Conservation (phyloP, 2,113 vertebrate genomes). For the Tragelaphus imberbis region DNA sequence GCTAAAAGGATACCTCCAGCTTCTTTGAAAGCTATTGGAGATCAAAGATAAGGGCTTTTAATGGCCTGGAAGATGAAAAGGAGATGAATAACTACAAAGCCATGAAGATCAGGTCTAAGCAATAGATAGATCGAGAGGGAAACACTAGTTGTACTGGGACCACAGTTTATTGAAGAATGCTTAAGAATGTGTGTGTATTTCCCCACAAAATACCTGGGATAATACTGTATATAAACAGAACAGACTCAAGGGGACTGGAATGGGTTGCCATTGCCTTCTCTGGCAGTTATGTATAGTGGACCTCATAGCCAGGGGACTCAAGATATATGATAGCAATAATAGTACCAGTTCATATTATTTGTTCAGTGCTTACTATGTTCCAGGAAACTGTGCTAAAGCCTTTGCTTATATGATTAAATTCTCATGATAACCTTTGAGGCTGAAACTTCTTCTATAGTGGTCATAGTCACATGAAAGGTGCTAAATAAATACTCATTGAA, state of each 20-base stretch:
- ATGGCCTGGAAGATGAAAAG: background rate
- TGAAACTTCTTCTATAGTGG: background rate
- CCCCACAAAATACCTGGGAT: background rate
- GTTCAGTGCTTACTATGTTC: background rate
- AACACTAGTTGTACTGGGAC: background rate
- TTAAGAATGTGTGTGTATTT: background rate
- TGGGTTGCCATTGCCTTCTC: no score
- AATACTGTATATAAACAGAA: background rate
- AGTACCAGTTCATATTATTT: background rate
- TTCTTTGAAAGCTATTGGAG: background rate
- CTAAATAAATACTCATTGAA: background rate
- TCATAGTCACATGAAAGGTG: background rate
- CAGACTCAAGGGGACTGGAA: no score
- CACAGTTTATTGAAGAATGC: background rate
- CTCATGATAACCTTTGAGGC: background rate
- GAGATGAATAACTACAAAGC: background rate
- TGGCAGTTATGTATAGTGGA: no score
- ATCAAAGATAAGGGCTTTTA: conserved; percentile 2
- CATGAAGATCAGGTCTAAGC: background rate
- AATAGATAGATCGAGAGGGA: background rate
- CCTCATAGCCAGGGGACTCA: background rate
- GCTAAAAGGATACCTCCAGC: background rate
- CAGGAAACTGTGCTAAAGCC: background rate
- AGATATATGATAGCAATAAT: background rate
- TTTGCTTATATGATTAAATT: background rate